Evolutionary conservation across 2,888 invertebrate genomes (phyloP).

Genomic region (Kryphioiulus occultus): DNA sequence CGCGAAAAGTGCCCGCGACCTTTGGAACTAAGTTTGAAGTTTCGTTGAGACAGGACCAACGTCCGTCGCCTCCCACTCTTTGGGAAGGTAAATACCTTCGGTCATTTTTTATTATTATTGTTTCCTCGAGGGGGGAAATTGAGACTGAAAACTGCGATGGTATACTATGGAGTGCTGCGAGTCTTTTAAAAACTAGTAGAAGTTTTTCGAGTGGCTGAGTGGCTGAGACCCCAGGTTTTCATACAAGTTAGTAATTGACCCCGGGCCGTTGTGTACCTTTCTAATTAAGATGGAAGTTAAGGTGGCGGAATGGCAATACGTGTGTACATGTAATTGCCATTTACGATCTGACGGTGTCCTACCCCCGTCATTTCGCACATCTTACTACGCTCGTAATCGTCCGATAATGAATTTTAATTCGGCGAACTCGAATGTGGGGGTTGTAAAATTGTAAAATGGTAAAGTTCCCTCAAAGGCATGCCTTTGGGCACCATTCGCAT

Average conservation of each 20-base stretch:
- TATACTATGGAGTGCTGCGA: not conserved
- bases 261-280: not conserved
- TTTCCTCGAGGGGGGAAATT: not conserved
- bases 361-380: not conserved
- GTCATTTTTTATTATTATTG: not conserved
- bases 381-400: not conserved
- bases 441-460: no score
- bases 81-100: slow-evolving; percentile 4
- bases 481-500: no score
- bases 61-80: not conserved
- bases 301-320: not conserved
- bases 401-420: not conserved
- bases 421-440: not conserved
- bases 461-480: no score
- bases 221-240: not conserved
- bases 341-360: not conserved
- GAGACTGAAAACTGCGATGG: not conserved
- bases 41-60: not conserved
- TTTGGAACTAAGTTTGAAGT: not conserved
- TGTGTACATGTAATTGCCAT: no score
- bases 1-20: not conserved
- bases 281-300: not conserved
- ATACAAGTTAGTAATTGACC: not conserved
- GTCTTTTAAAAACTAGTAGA: not conserved
- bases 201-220: not conserved